Evolutionary conservation across 2,113 vertebrate species (phyloP).

Genomic region (Myodes glareolus): DNA sequence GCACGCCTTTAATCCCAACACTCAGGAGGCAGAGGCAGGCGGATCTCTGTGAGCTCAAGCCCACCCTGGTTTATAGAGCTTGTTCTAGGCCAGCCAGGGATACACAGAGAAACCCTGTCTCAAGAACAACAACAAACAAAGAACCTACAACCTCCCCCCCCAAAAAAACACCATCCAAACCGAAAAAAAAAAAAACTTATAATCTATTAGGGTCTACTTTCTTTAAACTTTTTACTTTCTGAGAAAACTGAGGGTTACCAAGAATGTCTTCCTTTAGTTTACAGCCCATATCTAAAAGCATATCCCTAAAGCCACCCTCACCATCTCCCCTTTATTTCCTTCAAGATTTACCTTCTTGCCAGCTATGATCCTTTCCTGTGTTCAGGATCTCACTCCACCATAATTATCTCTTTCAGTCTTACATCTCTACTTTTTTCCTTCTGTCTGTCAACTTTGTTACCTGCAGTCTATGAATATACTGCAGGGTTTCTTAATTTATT

Average conservation of each 20-base stretch:
- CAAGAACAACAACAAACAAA: no score
- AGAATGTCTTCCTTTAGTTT: slow-evolving; percentile 37
- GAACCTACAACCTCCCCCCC: no score
- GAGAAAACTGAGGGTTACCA: slow-evolving; percentile 22
- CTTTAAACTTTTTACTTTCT: slow-evolving; percentile 18
- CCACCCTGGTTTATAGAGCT: no score
- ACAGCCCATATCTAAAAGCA: background rate
- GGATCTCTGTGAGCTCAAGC: no score
- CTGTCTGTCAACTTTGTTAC: background rate
- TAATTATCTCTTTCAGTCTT: background rate
- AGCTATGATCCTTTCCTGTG: background rate
- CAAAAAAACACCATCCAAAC: no score
- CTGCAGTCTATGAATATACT: background rate
- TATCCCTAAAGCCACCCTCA: background rate
- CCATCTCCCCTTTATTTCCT: background rate
- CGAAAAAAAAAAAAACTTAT: background rate
- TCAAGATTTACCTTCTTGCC: background rate
- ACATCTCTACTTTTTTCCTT: background rate
- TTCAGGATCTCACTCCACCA: background rate
- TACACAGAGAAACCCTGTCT: no score
- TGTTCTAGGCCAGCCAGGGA: no score
- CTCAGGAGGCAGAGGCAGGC: no score
- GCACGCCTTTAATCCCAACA: no score
- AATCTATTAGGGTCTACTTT: background rate
- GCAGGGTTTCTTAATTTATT: background rate